Evolutionary conservation across 2,797 vertebrate genomes (phyloP), one percentile per base, ranked within the genome.

Genomic region (Halcyon smyrnensis): DNA sequence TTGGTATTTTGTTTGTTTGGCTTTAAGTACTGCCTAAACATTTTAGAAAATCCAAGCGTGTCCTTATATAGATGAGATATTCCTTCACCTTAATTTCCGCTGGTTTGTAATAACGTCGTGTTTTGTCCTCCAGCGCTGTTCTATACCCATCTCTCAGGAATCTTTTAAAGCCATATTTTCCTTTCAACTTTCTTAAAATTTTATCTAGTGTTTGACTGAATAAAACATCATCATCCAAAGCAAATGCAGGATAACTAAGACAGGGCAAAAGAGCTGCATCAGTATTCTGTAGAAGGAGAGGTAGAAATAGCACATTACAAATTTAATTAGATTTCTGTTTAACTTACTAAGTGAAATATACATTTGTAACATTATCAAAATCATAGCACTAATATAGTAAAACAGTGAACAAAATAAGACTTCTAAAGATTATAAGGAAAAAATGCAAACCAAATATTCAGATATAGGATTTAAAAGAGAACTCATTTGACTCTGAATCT

Each of bases 201-300:
- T 99, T 99, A 96, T 99, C 99, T 67, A 99, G 97, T 0, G 99
- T 99, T 97, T 99, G 99, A 89, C 92, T 97, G 96, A 98, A 99
- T 36, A 99, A 98, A 86, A 98, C 99, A 41, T 99, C 99, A 50
- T 99, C 99, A 25, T 99, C 99, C 79, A 99, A 98, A 6, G 99
- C 99, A 91, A 99, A 99, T 0, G 99, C 99, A n/a, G 99, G 99
- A 46, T 99, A 99, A 97, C 99, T 99, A 96, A 99, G 99, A 92
- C 99, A 99, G 10, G 99, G 99, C 43, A 99, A 97, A 71, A 99
- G 98, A 27, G 99, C 99, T 5, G 99, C 99, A 68, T 99, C 99
- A 2, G 99, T 99, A 96, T 99, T 99, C 99, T 99, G 93, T 3
- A 18, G 11, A 54, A 88, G 32, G 15, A 68, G 21, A 36, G 39